Evolutionary conservation across 1,140 invertebrate species (phyloP).

Genomic region (Sipha flava): DNA sequence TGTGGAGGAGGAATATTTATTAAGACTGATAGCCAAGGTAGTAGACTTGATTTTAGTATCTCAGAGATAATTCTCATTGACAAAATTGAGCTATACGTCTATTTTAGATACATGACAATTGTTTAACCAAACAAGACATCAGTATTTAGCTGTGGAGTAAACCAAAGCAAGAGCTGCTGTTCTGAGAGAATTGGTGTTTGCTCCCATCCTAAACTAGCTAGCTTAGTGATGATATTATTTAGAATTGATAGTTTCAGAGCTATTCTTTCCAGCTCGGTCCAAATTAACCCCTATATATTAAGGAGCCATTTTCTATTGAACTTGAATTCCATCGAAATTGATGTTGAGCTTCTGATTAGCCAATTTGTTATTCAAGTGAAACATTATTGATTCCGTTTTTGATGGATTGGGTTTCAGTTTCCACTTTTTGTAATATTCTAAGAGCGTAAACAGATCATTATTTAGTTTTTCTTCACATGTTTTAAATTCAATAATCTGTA

Average conservation of each 20-base stretch:
- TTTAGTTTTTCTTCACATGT: background rate
- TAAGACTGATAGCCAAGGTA: background rate
- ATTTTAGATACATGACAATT: conserved; percentile 4
- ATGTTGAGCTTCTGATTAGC: background rate
- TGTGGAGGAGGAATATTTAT: conserved; percentile 1
- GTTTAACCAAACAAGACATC: conserved; percentile 21
- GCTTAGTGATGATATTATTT: conserved; percentile 31
- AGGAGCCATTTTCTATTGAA: background rate
- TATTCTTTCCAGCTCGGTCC: conserved; percentile 1
- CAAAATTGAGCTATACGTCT: background rate
- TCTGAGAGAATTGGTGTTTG: background rate
- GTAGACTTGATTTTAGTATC: conserved; percentile 17
- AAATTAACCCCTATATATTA: conserved; percentile 26
- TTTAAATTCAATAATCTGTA: background rate
- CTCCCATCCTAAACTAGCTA: conserved; percentile 11
- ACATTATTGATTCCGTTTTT: conserved; percentile 23
- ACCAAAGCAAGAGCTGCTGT: conserved; percentile 21
- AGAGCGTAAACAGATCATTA: background rate
- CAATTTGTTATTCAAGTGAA: conserved; percentile 12
- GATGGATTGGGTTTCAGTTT: conserved; percentile 20
- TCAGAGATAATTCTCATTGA: conserved; percentile 13
- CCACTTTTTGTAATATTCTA: conserved; percentile 14
- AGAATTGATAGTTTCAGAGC: conserved; percentile 21
- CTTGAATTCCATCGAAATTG: background rate
- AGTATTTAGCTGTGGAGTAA: conserved; percentile 34